Evolutionary conservation across 2,888 invertebrate species (phyloP).

Genomic region (Hyalella azteca): DNA sequence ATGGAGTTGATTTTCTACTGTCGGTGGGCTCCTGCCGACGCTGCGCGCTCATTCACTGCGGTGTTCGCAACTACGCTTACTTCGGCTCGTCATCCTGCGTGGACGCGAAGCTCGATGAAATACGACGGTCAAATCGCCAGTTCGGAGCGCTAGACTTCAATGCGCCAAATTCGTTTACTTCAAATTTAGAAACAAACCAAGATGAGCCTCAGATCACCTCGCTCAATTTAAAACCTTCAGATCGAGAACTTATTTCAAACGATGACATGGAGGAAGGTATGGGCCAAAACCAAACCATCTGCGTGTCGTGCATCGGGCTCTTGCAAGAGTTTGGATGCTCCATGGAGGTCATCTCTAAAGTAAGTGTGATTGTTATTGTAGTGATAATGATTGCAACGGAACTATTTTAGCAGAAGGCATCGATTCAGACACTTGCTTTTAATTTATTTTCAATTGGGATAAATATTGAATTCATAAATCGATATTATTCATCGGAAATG

Average conservation of each 20-base stretch:
- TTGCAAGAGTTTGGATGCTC: not conserved
- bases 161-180: not conserved
- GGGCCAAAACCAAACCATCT: not conserved
- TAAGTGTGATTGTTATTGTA: not conserved
- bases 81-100: not conserved
- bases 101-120: not conserved
- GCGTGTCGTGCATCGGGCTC: conserved; percentile 11
- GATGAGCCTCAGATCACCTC: not conserved
- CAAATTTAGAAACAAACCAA: not conserved
- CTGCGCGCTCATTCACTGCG: conserved; percentile 4
- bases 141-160: not conserved
- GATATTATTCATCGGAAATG: too few relatives aligned
- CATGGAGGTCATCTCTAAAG: not conserved
- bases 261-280: not conserved
- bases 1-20: not conserved
- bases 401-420: too few relatives aligned
- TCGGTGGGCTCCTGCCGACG: not conserved
- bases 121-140: not conserved
- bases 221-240: not conserved
- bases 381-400: too few relatives aligned
- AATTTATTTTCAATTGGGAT: too few relatives aligned
- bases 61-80: conserved; percentile 1
- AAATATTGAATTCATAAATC: too few relatives aligned
- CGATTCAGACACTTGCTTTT: too few relatives aligned
- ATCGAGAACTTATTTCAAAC: not conserved